Evolutionary conservation across 2,888 invertebrate genomes (phyloP).

Genomic region (Ceratothoa steindachneri): DNA sequence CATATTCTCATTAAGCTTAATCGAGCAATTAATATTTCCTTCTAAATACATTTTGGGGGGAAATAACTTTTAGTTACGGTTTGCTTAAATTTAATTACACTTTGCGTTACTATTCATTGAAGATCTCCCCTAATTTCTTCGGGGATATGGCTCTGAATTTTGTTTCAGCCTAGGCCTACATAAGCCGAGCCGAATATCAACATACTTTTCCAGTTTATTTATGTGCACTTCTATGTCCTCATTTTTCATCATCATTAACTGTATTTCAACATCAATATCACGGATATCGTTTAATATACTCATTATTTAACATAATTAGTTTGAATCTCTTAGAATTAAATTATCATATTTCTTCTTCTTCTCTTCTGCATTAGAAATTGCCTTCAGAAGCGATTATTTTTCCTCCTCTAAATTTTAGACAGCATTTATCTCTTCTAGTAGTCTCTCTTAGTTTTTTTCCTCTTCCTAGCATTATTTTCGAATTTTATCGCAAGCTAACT

Average conservation of each 20-base stretch:
- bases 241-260: slow-evolving; percentile 10
- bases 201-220: neutral
- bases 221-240: neutral
- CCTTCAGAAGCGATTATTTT: neutral
- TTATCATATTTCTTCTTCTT: neutral
- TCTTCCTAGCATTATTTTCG: neutral
- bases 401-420: neutral
- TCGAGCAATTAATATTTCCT: neutral
- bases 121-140: too few species aligned
- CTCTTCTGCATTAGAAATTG: neutral
- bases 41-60: neutral
- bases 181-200: neutral
- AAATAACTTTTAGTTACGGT: neutral
- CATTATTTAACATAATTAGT: neutral
- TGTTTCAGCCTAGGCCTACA: neutral
- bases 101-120: too few species aligned
- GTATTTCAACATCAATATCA: neutral
- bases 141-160: neutral
- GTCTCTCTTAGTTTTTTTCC: neutral
- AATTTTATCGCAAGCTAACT: neutral
- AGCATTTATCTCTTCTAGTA: neutral
- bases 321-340: neutral
- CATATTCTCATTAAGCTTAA: neutral
- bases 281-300: neutral
- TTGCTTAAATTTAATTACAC: too few species aligned